These are phyloP conservation scores for Nycticebus coucang DNA, from an alignment of 2,113 vertebrate species.

Conservation along the genomic window DNA sequence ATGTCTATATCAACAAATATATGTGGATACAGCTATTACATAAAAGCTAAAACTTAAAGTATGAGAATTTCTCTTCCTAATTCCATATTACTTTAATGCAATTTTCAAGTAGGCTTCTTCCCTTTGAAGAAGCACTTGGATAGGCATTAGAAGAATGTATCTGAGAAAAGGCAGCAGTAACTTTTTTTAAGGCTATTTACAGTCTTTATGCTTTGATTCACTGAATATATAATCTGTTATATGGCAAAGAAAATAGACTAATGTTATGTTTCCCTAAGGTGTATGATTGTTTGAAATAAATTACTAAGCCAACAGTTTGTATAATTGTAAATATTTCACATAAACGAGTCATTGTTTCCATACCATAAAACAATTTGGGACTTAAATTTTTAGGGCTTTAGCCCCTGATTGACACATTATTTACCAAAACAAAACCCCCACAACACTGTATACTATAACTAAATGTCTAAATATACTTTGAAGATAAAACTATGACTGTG, in stretches of 20 bases:
- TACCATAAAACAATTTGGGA: neutral
- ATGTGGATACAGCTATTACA: neutral
- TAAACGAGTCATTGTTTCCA: slow-evolving; percentile 51
- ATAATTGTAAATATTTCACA: slow-evolving; percentile 48
- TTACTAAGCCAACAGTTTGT: slow-evolving; percentile 31
- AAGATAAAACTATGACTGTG: slow-evolving; percentile 32
- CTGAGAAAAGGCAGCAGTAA: slow-evolving; percentile 29
- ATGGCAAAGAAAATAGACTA: slow-evolving; percentile 43
- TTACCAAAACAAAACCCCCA: slow-evolving; percentile 39
- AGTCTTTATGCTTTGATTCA: slow-evolving; percentile 9
- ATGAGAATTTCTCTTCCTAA: neutral
- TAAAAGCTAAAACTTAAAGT: slow-evolving; percentile 4
- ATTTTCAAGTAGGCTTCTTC: slow-evolving; percentile 20
- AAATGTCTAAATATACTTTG: neutral
- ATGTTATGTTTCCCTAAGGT: slow-evolving; percentile 21
- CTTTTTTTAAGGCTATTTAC: neutral
- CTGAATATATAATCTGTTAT: neutral
- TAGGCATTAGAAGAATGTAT: neutral
- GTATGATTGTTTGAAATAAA: slow-evolving; percentile 45
- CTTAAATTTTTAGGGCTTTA: slow-evolving; percentile 37
- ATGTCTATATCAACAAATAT: neutral
- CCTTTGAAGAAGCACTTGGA: neutral
- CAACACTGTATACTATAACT: slow-evolving; percentile 22
- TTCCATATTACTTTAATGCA: neutral
- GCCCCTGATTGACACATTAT: neutral